Conservation (phyloP, 2,888 invertebrate genomes). For the Adineta ricciae region DNA sequence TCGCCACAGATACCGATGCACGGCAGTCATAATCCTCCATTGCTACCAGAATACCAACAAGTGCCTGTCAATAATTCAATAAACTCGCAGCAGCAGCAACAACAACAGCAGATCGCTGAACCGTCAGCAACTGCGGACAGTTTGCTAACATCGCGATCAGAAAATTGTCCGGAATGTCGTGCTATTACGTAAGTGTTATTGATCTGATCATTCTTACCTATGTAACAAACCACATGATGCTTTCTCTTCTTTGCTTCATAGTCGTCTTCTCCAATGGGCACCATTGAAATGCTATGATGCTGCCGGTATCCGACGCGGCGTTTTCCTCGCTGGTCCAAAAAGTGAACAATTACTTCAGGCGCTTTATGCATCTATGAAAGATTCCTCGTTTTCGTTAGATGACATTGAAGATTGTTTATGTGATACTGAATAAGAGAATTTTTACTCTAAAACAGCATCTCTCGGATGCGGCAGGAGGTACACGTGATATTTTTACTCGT, state of each 20-base stretch:
- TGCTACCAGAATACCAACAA: too few species aligned
- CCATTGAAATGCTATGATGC: constrained; percentile 18
- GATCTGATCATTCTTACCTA: background rate
- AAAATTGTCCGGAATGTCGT: constrained; percentile 7
- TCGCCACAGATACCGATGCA: too few species aligned
- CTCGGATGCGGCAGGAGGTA: too few species aligned
- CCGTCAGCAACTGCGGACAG: background rate
- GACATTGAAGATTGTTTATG: constrained; percentile 16
- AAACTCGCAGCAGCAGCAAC: background rate
- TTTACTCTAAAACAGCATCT: too few species aligned
- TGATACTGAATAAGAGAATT: background rate
- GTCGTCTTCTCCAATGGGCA: background rate
- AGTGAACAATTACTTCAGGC: background rate
- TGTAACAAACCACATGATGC: too few species aligned
- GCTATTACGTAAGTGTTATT: background rate
- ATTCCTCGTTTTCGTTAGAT: background rate
- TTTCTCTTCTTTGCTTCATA: background rate
- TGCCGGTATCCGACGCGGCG: background rate
- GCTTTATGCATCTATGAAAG: background rate
- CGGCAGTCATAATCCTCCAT: too few species aligned
- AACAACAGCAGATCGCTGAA: background rate
- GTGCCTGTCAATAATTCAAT: background rate
- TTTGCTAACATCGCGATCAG: background rate
- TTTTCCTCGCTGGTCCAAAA: background rate
- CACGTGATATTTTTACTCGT: background rate